A percentile compares a stretch with the other conserved stretches of the same genome.
Conservation (phyloP, 2,888 invertebrate species). For the Thelaira solivaga region DNA sequence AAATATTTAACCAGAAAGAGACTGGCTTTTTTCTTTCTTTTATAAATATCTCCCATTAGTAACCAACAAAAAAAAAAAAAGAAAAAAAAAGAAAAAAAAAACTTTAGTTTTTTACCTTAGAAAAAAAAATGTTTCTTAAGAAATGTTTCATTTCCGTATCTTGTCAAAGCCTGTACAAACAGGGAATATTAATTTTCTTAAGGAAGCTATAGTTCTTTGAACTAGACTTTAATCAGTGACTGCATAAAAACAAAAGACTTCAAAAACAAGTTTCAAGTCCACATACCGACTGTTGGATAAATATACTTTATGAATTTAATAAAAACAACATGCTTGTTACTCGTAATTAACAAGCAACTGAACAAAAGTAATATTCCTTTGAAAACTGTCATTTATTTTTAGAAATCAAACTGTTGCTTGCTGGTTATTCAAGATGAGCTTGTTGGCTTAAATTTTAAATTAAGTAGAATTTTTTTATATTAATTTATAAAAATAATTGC, state of each 20-base stretch:
- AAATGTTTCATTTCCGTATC: slow-evolving; percentile 45
- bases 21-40: slow-evolving; percentile 1
- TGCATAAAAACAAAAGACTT: slow-evolving; percentile 20
- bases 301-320: no score
- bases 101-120: background rate
- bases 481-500: no score
- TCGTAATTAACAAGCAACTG: no score
- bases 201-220: slow-evolving; percentile 48
- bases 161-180: slow-evolving; percentile 10
- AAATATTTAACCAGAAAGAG: slow-evolving; percentile 21
- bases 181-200: slow-evolving; percentile 38
- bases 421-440: no score
- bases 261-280: slow-evolving; percentile 15
- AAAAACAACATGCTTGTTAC: no score
- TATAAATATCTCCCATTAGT: slow-evolving; percentile 44
- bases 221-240: slow-evolving; percentile 22
- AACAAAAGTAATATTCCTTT: no score
- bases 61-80: slow-evolving; percentile 2
- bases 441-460: no score
- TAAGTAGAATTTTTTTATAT: no score
- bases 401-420: no score
- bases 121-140: slow-evolving; percentile 39
- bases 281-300: background rate
- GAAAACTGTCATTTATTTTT: no score
- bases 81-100: background rate